Percentiles rank a stretch among this genome's conserved stretches.
phyloP scores from a whole-genome alignment of 1,140 invertebrate genomes.

The Drosophila sulfurigaster region DNA sequence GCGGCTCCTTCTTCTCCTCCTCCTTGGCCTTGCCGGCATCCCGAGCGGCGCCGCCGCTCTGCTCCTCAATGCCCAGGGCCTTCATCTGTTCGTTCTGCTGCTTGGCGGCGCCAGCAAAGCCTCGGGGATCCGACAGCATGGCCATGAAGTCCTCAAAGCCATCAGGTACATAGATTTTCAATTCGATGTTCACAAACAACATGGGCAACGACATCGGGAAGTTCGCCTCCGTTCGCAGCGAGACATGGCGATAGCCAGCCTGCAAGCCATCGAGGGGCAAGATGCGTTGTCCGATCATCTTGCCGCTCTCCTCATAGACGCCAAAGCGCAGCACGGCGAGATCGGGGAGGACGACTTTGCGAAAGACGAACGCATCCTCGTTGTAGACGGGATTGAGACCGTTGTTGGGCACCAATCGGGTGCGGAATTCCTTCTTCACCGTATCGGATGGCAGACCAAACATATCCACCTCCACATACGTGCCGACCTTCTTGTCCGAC shows the following conservation, averaged over 20 bases:
- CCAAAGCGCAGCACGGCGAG: constrained; percentile 98
- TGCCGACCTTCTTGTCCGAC: constrained; percentile 99
- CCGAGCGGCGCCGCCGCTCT: constrained; percentile 86
- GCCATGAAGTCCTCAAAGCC: constrained; percentile 99
- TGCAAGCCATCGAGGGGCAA: constrained; percentile 98
- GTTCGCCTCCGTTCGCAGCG: constrained; percentile 98
- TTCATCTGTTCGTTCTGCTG: constrained; percentile 96
- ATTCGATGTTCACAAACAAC: constrained; percentile 99
- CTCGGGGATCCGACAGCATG: constrained; percentile 97
- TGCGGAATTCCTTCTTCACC: constrained; percentile 99
- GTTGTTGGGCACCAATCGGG: constrained; percentile 97
- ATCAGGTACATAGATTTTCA: constrained; percentile 99
- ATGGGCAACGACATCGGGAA: constrained; percentile 99
- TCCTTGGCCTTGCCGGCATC: constrained; percentile 86
- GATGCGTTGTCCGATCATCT: constrained; percentile 98
- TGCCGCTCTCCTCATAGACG: constrained; percentile 99
- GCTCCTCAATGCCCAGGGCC: constrained; percentile 96
- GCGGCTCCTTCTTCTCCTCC: constrained; percentile 90
- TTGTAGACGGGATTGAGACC: constrained; percentile 99
- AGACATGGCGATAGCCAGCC: constrained; percentile 98
- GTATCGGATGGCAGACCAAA: constrained; percentile 99
- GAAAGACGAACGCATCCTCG: constrained; percentile 98
- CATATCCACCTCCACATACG: constrained; percentile 99
- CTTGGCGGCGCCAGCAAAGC: constrained; percentile 94
- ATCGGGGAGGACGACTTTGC: constrained; percentile 99